phyloP scores from a whole-genome alignment of 2,888 invertebrate genomes.

The Schizaphis graminum region DNA sequence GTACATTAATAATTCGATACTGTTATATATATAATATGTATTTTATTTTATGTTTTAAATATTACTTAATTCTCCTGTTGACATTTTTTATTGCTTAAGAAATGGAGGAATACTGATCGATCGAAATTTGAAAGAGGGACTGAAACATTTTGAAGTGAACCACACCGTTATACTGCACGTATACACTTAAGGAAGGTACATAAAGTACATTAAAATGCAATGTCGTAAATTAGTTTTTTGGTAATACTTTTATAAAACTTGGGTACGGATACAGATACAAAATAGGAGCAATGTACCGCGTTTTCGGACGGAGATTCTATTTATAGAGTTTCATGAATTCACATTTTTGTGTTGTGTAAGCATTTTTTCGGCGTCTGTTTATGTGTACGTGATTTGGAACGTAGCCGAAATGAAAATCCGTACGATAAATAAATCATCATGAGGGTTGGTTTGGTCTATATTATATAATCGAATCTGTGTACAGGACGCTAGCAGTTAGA shows the following conservation, averaged over 20 bases:
- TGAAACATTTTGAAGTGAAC: background rate
- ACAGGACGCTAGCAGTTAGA: background rate
- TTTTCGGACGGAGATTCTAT: background rate
- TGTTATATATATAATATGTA: background rate
- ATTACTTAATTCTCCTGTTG: slow-evolving; percentile 14
- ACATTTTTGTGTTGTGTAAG: background rate
- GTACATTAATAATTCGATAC: background rate
- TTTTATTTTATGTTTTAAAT: slow-evolving; percentile 3
- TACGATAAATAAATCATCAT: slow-evolving; percentile 53
- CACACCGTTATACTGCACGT: background rate
- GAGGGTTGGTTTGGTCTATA: background rate
- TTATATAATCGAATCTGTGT: background rate
- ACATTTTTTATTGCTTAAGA: background rate
- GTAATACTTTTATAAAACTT: background rate
- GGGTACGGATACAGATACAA: background rate
- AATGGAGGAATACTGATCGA: background rate
- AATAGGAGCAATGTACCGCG: background rate
- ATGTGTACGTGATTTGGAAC: slow-evolving; percentile 46
- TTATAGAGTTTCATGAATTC: slow-evolving; percentile 7
- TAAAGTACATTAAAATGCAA: slow-evolving; percentile 20
- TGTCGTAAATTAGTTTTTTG: background rate
- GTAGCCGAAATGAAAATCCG: slow-evolving; percentile 28
- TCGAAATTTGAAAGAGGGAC: background rate
- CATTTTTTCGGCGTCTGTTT: slow-evolving; percentile 21
- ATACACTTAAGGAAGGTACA: background rate